Evolutionary conservation across 2,888 invertebrate genomes (phyloP).

Genomic region (Flexamia atlantica): DNA sequence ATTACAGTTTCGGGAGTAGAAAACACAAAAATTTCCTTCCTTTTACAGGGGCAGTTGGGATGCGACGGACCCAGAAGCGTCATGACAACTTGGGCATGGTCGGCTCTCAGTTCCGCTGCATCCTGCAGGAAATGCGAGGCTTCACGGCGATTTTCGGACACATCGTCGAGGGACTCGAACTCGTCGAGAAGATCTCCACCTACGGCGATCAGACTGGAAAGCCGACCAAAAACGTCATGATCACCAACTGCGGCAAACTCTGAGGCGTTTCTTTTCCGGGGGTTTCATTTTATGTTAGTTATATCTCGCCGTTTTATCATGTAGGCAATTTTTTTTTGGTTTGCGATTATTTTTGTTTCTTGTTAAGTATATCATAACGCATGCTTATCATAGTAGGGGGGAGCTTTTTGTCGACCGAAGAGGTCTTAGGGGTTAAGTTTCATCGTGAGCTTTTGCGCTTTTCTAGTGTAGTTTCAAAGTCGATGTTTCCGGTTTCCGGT

Average conservation of each 20-base stretch:
- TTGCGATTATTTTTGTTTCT: conserved; percentile 23
- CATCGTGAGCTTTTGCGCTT: conserved; percentile 39
- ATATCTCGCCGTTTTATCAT: conserved; percentile 11
- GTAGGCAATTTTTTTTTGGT: conserved; percentile 8
- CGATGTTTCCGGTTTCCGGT: neutral
- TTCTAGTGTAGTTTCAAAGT: conserved; percentile 7
- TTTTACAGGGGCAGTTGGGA: conserved; percentile 80
- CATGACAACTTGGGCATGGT: conserved; percentile 89
- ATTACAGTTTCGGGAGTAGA: too few species aligned
- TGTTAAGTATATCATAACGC: neutral
- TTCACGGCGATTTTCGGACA: conserved; percentile 90
- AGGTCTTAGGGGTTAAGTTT: conserved; percentile 5
- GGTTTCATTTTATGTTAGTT: conserved; percentile 30
- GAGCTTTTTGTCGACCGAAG: neutral
- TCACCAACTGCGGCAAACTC: conserved; percentile 87
- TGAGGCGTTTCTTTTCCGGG: conserved; percentile 73
- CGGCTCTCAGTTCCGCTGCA: conserved; percentile 91
- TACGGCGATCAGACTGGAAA: conserved; percentile 88
- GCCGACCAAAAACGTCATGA: conserved; percentile 85
- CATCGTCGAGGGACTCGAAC: conserved; percentile 88
- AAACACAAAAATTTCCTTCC: too few species aligned
- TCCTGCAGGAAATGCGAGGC: conserved; percentile 88
- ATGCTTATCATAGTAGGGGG: conserved; percentile 32
- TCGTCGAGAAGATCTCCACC: conserved; percentile 87
- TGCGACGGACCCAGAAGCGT: conserved; percentile 88